Percentiles rank a stretch among this genome's conserved stretches.
These are phyloP conservation scores for Amia ocellicauda DNA, from an alignment of 2,113 vertebrate species.

Conservation along the genomic window DNA sequence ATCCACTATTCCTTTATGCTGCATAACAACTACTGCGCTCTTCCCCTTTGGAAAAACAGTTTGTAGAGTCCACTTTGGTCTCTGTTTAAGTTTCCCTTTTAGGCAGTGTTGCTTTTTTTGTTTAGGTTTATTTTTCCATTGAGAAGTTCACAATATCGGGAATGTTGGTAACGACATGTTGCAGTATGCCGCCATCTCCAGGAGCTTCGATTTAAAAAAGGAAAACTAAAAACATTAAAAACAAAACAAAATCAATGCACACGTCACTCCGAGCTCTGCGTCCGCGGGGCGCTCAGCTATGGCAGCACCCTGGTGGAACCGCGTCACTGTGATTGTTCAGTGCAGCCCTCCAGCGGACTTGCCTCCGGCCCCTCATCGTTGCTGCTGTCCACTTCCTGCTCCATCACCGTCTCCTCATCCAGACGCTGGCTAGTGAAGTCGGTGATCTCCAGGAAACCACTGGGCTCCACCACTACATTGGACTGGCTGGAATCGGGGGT, in stretches of 20 bases:
- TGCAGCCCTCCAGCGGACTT: constrained; percentile 70
- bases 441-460: constrained; percentile 93
- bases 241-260: constrained; percentile 13
- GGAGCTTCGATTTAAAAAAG: constrained; percentile 1
- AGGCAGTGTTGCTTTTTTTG: background rate
- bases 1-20: no score
- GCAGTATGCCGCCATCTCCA: constrained; percentile 14
- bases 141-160: background rate
- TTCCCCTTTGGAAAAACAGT: background rate
- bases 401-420: constrained; percentile 86
- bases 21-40: no score
- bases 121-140: background rate
- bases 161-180: background rate
- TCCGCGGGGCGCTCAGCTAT: background rate
- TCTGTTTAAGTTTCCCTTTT: constrained; percentile 18
- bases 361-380: constrained; percentile 80
- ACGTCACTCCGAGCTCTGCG: constrained; percentile 2
- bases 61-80: constrained; percentile 15
- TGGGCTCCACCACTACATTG: constrained; percentile 97
- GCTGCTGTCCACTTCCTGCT: constrained; percentile 89
- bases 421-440: constrained; percentile 97
- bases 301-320: background rate
- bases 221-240: background rate
- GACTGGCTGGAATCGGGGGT: constrained; percentile 92
- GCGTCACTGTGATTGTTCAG: constrained; percentile 67